phyloP scores from a whole-genome alignment of 2,797 vertebrate genomes.

The Octomys mimax region DNA sequence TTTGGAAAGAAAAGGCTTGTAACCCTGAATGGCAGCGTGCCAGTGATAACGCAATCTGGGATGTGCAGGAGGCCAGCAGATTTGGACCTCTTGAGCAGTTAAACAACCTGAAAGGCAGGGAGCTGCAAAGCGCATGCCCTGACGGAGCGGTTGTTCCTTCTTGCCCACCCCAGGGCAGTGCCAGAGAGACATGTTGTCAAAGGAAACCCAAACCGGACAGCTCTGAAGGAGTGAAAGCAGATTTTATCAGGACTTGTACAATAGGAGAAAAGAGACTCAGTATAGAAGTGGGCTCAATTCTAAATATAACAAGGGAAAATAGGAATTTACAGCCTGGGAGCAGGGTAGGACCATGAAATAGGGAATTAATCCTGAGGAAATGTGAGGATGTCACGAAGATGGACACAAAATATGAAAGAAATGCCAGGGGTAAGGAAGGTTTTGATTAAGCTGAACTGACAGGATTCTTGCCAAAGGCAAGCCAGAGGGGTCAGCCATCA shows the following conservation, averaged over 20 bases:
- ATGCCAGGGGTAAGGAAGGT: neutral
- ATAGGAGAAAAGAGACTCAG: neutral
- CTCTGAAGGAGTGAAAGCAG: neutral
- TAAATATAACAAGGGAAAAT: neutral
- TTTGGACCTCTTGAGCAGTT: slow-evolving; percentile 58
- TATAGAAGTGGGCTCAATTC: neutral
- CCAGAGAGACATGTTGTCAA: neutral
- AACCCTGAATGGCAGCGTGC: neutral
- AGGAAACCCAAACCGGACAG: neutral
- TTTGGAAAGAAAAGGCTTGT: slow-evolving; percentile 23
- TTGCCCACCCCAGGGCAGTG: neutral
- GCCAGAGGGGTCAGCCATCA: neutral
- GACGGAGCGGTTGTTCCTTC: neutral
- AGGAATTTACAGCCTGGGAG: neutral
- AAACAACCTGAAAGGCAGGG: neutral
- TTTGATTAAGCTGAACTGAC: neutral
- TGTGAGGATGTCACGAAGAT: neutral
- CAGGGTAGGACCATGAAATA: neutral
- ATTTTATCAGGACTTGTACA: neutral
- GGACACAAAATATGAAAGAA: neutral
- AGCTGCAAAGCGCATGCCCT: neutral
- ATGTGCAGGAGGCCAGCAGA: neutral
- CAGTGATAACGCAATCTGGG: neutral
- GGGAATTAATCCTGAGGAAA: neutral
- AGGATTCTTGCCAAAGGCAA: neutral